phyloP scores from a whole-genome alignment of 2,797 vertebrate species.

The Takifugu ocellatus region DNA sequence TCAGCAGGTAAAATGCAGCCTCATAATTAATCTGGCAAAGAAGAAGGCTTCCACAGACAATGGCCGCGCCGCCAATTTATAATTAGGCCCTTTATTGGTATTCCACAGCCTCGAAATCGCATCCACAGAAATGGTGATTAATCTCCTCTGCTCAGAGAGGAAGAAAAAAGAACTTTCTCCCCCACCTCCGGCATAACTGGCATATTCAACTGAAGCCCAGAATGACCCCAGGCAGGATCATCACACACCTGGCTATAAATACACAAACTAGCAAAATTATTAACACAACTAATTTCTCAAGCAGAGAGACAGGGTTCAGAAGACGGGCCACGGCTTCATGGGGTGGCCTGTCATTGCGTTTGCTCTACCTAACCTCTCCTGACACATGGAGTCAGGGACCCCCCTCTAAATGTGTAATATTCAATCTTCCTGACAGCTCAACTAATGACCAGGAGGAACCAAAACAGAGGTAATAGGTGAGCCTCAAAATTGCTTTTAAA shows the following conservation, averaged over 20 bases:
- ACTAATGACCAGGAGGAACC: slow-evolving; percentile 82
- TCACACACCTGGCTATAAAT: slow-evolving; percentile 28
- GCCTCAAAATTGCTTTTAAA: slow-evolving; percentile 82
- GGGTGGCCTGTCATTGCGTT: slow-evolving; percentile 66
- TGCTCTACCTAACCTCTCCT: slow-evolving; percentile 73
- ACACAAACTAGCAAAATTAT: slow-evolving; percentile 59
- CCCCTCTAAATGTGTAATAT: slow-evolving; percentile 76
- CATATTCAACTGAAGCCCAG: slow-evolving; percentile 18
- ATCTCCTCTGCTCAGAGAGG: slow-evolving; percentile 34
- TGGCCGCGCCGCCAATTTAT: slow-evolving; percentile 56
- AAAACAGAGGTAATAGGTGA: slow-evolving; percentile 83
- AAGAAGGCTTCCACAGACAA: slow-evolving; percentile 64
- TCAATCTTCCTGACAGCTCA: slow-evolving; percentile 82
- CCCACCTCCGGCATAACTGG: slow-evolving; percentile 17
- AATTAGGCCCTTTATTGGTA: slow-evolving; percentile 73
- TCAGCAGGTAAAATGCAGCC: slow-evolving; percentile 68
- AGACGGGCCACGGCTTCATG: slow-evolving; percentile 42
- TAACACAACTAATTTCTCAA: slow-evolving; percentile 68
- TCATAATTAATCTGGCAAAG: slow-evolving; percentile 70
- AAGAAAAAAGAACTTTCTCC: slow-evolving; percentile 39
- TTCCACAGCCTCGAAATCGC: slow-evolving; percentile 48
- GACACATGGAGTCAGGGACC: slow-evolving; percentile 74
- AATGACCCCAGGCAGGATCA: slow-evolving; percentile 27
- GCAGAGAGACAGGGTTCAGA: slow-evolving; percentile 42
- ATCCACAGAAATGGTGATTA: slow-evolving; percentile 62